Evolutionary conservation across 1,140 invertebrate species (phyloP).

Genomic region (Megathymus violae): DNA sequence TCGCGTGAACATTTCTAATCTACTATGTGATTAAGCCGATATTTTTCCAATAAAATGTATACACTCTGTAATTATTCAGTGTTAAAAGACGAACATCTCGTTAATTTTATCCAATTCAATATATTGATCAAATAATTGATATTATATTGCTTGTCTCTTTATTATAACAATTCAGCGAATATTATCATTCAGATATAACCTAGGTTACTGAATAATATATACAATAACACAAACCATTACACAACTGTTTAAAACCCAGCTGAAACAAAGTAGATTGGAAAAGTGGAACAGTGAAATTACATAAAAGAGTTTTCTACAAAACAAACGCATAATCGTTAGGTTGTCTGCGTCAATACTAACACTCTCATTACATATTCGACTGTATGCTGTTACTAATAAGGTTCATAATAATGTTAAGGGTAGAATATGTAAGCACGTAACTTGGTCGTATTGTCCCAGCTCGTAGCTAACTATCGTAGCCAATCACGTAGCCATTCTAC

Average conservation of each 20-base stretch:
- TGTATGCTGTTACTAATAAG: background rate
- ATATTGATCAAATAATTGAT: too few species aligned
- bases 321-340: conserved; percentile 28
- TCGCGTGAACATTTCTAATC: too few species aligned
- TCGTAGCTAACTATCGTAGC: conserved; percentile 22
- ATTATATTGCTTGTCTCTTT: too few species aligned
- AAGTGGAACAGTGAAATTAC: conserved; percentile 35
- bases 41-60: too few species aligned
- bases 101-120: too few species aligned
- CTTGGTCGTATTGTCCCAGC: conserved; percentile 12
- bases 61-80: too few species aligned
- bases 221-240: background rate
- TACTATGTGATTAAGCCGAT: too few species aligned
- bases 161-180: too few species aligned
- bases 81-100: too few species aligned
- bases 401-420: background rate
- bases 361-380: background rate
- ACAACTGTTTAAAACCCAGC: conserved; percentile 17
- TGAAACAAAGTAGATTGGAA: conserved; percentile 28
- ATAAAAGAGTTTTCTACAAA: conserved; percentile 34
- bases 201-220: background rate
- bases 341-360: conserved; percentile 14
- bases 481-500: conserved; percentile 23
- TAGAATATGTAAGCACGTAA: conserved; percentile 6
- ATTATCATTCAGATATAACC: too few species aligned